Evolutionary conservation across 1,140 invertebrate genomes (phyloP).

Genomic region (Diachasma alloeum): DNA sequence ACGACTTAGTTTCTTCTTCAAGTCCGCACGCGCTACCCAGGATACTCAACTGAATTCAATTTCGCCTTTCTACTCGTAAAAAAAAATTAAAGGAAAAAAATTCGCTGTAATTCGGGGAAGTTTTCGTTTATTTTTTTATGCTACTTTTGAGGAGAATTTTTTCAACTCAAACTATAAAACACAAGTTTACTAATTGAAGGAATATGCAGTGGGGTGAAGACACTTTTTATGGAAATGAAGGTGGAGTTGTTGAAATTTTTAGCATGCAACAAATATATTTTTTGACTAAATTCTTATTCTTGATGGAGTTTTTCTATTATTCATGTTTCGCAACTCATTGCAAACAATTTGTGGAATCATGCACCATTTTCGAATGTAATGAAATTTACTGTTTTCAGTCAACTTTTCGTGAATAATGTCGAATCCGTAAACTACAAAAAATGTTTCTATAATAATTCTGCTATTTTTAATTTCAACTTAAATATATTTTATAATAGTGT

Average conservation of each 20-base stretch:
- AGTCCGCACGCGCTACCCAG: background rate
- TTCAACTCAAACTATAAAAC: background rate
- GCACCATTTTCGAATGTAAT: no score
- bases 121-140: background rate
- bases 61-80: background rate
- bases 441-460: no score
- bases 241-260: background rate
- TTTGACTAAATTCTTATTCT: background rate
- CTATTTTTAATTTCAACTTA: no score
- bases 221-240: background rate
- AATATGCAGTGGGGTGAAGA: background rate
- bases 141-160: background rate
- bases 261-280: background rate
- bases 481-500: no score
- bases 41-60: background rate
- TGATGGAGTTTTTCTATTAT: background rate
- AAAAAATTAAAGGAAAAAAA: background rate
- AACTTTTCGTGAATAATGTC: no score
- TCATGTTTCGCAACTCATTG: background rate
- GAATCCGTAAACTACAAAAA: no score
- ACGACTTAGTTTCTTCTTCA: slow-evolving; percentile 1
- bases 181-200: background rate
- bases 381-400: no score
- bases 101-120: background rate
- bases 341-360: no score